Evolutionary conservation across 2,797 vertebrate genomes (phyloP).

Genomic region (Babyrousa celebensis): DNA sequence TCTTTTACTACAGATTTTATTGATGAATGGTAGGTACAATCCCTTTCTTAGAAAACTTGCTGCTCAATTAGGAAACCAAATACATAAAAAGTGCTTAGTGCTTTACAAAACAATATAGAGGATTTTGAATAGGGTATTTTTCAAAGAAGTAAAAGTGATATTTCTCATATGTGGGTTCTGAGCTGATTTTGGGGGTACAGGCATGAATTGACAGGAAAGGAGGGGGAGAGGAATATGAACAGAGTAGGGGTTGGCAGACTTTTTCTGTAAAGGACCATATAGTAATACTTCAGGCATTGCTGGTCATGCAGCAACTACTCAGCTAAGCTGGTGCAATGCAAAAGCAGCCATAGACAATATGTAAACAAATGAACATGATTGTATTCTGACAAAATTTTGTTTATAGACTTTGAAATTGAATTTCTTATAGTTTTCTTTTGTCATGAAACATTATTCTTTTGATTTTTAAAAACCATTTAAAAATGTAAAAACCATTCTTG

Average conservation of each 20-base stretch:
- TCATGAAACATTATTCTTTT: background rate
- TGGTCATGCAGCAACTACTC: background rate
- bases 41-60: constrained; percentile 19
- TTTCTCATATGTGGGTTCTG: background rate
- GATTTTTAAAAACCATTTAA: background rate
- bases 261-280: constrained; percentile 15
- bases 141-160: background rate
- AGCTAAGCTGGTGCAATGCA: background rate
- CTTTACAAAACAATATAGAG: constrained; percentile 1
- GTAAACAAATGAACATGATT: background rate
- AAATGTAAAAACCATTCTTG: background rate
- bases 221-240: background rate
- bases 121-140: constrained; percentile 41
- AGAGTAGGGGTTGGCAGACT: background rate
- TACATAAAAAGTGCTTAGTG: background rate
- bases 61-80: background rate
- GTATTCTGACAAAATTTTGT: background rate
- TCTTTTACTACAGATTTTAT: background rate
- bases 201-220: background rate
- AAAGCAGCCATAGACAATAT: background rate
- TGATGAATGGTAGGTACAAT: background rate
- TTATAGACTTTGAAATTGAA: background rate
- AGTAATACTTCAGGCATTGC: background rate
- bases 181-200: background rate
- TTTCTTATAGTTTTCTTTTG: background rate